Conservation (phyloP, 2,797 vertebrate genomes). For the Coreius guichenoti region DNA sequence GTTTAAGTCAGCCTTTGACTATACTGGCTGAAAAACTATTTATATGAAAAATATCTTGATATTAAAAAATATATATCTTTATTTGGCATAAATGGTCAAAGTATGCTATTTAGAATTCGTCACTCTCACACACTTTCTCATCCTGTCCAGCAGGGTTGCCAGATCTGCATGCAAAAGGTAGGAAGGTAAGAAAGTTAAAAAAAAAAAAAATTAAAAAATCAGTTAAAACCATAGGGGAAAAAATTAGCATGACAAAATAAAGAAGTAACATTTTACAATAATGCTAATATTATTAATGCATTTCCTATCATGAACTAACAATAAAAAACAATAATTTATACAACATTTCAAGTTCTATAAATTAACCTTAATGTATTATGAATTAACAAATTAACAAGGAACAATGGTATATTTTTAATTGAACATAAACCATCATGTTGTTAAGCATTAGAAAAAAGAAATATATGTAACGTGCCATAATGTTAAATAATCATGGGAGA, state of each 20-base stretch:
- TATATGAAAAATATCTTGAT: constrained; percentile 4
- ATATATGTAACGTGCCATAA: not conserved
- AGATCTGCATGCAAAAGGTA: not conserved
- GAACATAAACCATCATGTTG: not conserved
- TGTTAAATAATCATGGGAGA: not conserved
- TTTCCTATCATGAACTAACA: not conserved
- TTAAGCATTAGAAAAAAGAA: not conserved
- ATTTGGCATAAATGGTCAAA: constrained; percentile 1
- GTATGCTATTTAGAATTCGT: not conserved
- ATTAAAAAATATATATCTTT: not conserved
- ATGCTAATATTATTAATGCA: not conserved
- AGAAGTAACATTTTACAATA: not conserved
- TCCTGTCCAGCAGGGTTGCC: not conserved
- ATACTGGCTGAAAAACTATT: constrained; percentile 12
- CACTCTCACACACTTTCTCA: not conserved
- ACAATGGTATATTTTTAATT: not conserved
- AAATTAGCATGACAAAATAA: not conserved
- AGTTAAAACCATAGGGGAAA: not conserved
- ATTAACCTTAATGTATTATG: not conserved
- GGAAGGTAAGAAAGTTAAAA: not conserved
- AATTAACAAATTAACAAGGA: not conserved
- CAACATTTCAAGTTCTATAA: not conserved
- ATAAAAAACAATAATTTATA: too few species aligned
- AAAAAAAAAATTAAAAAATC: not conserved
- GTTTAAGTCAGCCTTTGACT: constrained; percentile 20